These are phyloP conservation scores for Steatornis caripensis DNA, from an alignment of 2,113 vertebrate species.

Conservation along the genomic window DNA sequence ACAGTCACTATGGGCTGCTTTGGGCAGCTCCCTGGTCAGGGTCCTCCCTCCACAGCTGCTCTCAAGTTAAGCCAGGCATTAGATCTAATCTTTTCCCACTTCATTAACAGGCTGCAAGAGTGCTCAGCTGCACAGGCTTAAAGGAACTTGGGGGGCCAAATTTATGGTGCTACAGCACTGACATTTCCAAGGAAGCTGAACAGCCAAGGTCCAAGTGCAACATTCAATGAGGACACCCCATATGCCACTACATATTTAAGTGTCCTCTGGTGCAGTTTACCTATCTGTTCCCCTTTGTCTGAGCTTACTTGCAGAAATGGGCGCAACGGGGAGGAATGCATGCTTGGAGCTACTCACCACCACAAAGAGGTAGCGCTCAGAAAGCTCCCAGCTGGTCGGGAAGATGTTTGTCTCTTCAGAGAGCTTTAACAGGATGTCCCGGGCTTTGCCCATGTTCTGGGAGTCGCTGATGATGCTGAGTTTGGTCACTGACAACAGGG, in stretches of 20 bases:
- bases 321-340: rapidly evolving
- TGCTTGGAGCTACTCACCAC: constrained; percentile 72
- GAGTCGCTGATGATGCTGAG: constrained; percentile 78
- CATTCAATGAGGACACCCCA: not conserved
- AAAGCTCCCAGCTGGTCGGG: constrained; percentile 76
- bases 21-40: not conserved
- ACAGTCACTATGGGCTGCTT: not conserved
- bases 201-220: not conserved
- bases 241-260: not conserved
- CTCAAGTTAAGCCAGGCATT: not conserved
- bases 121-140: not conserved
- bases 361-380: constrained; percentile 83
- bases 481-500: constrained; percentile 83
- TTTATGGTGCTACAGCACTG: not conserved
- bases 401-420: constrained; percentile 86
- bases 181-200: not conserved
- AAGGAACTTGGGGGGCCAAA: not conserved
- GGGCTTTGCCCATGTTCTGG: constrained; percentile 77
- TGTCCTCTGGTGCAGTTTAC: not conserved
- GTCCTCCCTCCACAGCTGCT: not conserved
- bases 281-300: rapidly evolving
- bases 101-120: not conserved
- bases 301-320: not conserved
- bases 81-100: not conserved
- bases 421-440: constrained; percentile 79